Evolutionary conservation across 1,140 invertebrate species (phyloP), one percentile per base, ranked within the genome.

Genomic region (Melanaphis sacchari): DNA sequence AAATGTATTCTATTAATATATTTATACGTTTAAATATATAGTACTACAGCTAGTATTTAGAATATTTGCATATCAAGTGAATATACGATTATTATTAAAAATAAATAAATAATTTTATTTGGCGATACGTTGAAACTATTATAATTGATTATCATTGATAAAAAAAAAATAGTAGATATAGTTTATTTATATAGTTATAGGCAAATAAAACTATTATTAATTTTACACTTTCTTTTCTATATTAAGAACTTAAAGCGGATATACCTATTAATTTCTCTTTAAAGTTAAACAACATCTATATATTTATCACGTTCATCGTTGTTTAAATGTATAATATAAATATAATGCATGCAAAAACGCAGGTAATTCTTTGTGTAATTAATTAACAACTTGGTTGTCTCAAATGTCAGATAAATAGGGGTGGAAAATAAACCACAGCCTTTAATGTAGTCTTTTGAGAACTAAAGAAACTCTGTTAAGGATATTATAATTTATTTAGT

Each of bases 351-450:
- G 11, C 22, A 22, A 38, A 89, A 52, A 52, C n/a, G 46, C 36
- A 88, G 43, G 31, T 52, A 93, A 52, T 85, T 87, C 41, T 54
- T 18, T 40, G 49, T 22, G 22, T 59, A 93, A 85, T 85, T 85
- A 87, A 93, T 88, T 59, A 87, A 93, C 84, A 52, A 87, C 54
- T 87, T 15, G 41, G 43, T 43, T 88, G 93, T 59, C 93, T 52
- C 21, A 46, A 87, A 66, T 88, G 38, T 41, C 85, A 59, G 38
- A 82, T 76, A 38, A 93, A 43, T 85, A 41, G 54, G 82, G 40
- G 93, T 59, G 85, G 82, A 59, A 93, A 93, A 87, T 66, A 41
- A 93, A 90, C 52, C 88, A n/a, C 38, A 59, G 88, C 18, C 49
- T 59, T 90, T 90, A 90, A 90, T 89, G 59, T 21, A 59, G 52